Evolutionary conservation across 2,113 vertebrate species (phyloP).

Genomic region (Suricata suricatta): DNA sequence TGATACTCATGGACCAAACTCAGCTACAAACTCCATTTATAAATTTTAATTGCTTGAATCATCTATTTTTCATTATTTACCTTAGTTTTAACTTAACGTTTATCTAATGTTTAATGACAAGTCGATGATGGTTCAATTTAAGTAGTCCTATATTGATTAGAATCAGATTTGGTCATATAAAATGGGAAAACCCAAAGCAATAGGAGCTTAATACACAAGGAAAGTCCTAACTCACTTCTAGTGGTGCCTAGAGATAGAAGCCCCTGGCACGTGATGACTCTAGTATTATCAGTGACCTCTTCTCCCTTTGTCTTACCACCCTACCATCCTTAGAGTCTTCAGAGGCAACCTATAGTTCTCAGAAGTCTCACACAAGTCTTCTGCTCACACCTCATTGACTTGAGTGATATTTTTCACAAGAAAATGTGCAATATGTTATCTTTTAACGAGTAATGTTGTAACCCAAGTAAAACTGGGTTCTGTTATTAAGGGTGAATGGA

Average conservation of each 20-base stretch:
- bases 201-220: not conserved
- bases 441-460: not conserved
- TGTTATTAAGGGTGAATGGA: not conserved
- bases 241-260: not conserved
- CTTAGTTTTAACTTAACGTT: conserved; percentile 24
- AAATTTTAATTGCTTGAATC: not conserved
- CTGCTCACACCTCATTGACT: not conserved
- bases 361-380: not conserved
- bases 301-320: not conserved
- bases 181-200: not conserved
- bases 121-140: not conserved
- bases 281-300: not conserved
- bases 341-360: not conserved
- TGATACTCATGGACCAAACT: not conserved
- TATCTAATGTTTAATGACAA: not conserved
- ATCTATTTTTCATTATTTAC: not conserved
- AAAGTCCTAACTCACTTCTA: not conserved
- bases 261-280: not conserved
- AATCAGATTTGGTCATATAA: not conserved
- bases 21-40: not conserved
- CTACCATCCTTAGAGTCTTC: not conserved
- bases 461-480: not conserved
- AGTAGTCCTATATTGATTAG: not conserved
- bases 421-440: not conserved
- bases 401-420: not conserved